Conservation (phyloP, 2,113 vertebrate genomes). For the Ceratotherium simum region DNA sequence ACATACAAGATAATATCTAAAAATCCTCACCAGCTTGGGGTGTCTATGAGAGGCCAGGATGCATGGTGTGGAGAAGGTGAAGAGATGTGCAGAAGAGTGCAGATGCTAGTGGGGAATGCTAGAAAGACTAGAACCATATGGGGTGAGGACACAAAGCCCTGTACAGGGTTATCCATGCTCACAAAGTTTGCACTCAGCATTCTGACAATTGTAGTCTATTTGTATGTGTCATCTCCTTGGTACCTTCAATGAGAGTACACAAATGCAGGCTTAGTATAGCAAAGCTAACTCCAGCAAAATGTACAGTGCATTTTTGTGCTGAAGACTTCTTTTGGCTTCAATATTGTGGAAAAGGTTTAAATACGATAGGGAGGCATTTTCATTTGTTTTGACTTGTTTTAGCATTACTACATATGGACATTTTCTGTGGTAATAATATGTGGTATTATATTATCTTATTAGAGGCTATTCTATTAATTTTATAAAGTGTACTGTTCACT, state of each 20-base stretch:
- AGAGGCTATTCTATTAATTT: background rate
- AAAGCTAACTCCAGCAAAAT: background rate
- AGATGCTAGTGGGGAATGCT: background rate
- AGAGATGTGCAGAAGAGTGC: background rate
- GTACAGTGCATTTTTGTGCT: background rate
- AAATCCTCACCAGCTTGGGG: background rate
- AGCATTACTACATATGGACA: background rate
- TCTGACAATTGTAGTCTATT: background rate
- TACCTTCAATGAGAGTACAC: background rate
- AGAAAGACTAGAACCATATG: background rate
- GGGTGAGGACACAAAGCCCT: background rate
- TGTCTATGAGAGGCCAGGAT: background rate
- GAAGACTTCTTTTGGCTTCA: background rate
- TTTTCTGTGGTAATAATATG: background rate
- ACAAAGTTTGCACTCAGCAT: background rate
- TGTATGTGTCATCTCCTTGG: background rate
- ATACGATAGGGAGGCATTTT: background rate
- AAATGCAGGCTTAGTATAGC: background rate
- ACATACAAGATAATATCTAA: background rate
- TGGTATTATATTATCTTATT: background rate
- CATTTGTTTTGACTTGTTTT: background rate
- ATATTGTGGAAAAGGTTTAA: background rate
- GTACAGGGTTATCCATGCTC: background rate
- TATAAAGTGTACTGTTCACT: background rate
- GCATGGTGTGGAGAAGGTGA: too few species aligned